These are phyloP conservation scores for Drosophila kohkoa DNA, from an alignment of 1,140 invertebrate genomes.

Conservation along the genomic window DNA sequence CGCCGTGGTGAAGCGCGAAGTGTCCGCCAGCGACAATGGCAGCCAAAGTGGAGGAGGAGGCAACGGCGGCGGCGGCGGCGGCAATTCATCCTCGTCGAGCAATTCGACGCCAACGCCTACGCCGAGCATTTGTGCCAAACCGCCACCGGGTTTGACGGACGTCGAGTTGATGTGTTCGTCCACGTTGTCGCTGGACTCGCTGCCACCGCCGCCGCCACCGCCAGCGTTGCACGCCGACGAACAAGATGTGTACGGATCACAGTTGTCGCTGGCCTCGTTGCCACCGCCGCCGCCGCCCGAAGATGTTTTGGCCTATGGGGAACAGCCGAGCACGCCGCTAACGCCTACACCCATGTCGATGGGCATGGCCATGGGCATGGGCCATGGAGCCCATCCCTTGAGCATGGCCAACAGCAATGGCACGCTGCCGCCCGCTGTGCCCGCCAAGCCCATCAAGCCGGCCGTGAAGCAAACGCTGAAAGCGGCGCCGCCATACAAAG, in stretches of 20 bases:
- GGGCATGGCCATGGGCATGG: constrained; percentile 9
- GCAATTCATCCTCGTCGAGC: constrained; percentile 70
- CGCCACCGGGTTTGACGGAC: constrained; percentile 59
- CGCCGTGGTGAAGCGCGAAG: constrained; percentile 39
- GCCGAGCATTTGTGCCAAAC: constrained; percentile 77
- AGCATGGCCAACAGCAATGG: constrained; percentile 60
- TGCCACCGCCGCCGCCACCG: constrained; percentile 91
- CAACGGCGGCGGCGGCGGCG: constrained; percentile 15
- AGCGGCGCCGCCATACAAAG: constrained; percentile 82
- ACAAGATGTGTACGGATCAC: constrained; percentile 89
- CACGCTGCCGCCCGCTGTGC: constrained; percentile 72
- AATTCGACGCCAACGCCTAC: constrained; percentile 82
- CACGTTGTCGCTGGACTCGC: constrained; percentile 90
- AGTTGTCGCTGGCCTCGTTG: constrained; percentile 88
- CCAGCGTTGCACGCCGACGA: constrained; percentile 87
- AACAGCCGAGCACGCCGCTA: constrained; percentile 22
- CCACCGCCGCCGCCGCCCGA: constrained; percentile 88
- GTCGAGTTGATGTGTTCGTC: constrained; percentile 88
- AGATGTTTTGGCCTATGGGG: constrained; percentile 64
- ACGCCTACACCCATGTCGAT: constrained; percentile 53
- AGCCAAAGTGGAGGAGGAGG: background rate
- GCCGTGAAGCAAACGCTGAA: constrained; percentile 71
- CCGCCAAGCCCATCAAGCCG: constrained; percentile 80
- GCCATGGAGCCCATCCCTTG: background rate
- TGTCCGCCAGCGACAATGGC: constrained; percentile 39